Conservation (phyloP, 2,797 vertebrate species). For the Anguilla anguilla region DNA sequence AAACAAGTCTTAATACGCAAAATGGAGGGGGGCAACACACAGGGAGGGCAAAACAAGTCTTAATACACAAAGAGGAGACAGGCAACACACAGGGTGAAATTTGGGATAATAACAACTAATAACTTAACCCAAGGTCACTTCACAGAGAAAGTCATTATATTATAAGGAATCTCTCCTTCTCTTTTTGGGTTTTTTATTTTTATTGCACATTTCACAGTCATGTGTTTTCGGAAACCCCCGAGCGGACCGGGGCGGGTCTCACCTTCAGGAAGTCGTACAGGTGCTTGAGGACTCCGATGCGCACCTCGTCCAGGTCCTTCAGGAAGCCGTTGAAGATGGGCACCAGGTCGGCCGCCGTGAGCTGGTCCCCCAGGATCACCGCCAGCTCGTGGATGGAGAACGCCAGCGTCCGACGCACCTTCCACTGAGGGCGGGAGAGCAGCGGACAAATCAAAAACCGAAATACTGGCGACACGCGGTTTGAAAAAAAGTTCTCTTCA, state of each 20-base stretch:
- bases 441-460: neutral
- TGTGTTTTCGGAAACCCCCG: neutral
- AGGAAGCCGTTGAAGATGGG: conserved; percentile 86
- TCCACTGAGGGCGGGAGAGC: conserved; percentile 74
- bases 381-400: conserved; percentile 92
- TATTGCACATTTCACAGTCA: no score
- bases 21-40: neutral
- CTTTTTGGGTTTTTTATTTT: no score
- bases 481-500: neutral
- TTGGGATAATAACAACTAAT: no score
- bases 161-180: no score
- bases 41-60: no score
- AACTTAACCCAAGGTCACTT: no score
- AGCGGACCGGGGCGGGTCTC: conserved; percentile 18
- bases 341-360: conserved; percentile 87
- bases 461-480: neutral
- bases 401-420: conserved; percentile 84
- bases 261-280: conserved; percentile 80
- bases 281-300: conserved; percentile 76
- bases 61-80: neutral
- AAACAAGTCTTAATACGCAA: neutral
- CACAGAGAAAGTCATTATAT: no score
- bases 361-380: conserved; percentile 86
- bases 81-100: neutral
- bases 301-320: conserved; percentile 76